A percentile compares a stretch with the other conserved stretches of the same genome.
Evolutionary conservation across 2,888 invertebrate genomes (phyloP).

Genomic region (Cerastoderma edule): DNA sequence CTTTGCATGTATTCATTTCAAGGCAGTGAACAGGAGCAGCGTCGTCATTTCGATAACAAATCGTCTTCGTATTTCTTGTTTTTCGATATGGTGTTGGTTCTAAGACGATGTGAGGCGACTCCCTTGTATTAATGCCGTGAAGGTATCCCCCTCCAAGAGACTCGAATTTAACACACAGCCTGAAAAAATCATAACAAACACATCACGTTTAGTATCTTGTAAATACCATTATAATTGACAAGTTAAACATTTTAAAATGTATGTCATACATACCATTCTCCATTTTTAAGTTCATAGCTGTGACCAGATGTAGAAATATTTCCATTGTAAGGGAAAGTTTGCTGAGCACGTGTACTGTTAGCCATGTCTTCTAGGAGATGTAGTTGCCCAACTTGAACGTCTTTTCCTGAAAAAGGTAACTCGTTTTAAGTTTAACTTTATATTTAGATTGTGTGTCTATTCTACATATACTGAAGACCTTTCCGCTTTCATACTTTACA

Average conservation of each 20-base stretch:
- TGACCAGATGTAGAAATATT: background rate
- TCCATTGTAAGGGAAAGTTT: background rate
- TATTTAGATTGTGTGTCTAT: no score
- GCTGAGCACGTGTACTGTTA: conserved; percentile 4
- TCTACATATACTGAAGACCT: no score
- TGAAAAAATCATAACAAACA: no score
- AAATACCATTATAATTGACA: no score
- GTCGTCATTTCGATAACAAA: conserved; percentile 32
- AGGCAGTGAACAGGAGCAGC: conserved; percentile 32
- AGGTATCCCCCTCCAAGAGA: conserved; percentile 21
- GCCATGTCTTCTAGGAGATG: background rate
- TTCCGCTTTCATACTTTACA: no score
- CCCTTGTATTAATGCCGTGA: background rate
- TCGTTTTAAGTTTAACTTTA: no score
- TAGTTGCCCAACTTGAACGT: background rate
- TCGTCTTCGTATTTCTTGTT: background rate
- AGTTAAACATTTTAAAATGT: no score
- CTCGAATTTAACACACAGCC: conserved; percentile 22
- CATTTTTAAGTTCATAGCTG: background rate
- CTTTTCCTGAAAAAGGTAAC: background rate
- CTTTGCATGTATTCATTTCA: background rate
- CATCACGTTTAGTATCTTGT: no score
- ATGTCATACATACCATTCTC: conserved; percentile 14
- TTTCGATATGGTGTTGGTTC: conserved; percentile 27
- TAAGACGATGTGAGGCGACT: background rate